A percentile compares a stretch with the other conserved stretches of the same genome.
These are phyloP conservation scores for Saccopteryx leptura DNA, from an alignment of 2,113 vertebrate genomes.

Conservation along the genomic window DNA sequence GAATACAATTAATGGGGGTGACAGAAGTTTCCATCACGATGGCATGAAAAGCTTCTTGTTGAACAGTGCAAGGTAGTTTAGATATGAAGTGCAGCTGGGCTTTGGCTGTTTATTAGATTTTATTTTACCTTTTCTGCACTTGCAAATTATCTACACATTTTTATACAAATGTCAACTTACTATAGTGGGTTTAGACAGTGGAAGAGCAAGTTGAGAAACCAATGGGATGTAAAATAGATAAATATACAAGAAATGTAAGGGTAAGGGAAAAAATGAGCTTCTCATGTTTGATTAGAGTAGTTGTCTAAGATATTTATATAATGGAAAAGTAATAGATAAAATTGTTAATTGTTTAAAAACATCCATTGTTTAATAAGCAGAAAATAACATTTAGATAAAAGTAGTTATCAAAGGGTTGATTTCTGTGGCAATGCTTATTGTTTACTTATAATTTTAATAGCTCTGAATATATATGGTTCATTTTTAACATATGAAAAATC, in stretches of 20 bases:
- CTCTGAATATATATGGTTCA: background rate
- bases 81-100: background rate
- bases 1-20: constrained; percentile 23
- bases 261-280: background rate
- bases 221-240: background rate
- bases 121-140: constrained; percentile 3
- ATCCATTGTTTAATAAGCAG: background rate
- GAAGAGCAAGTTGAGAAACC: background rate
- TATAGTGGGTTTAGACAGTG: background rate
- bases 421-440: background rate
- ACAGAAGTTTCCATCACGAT: constrained; percentile 31
- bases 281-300: background rate
- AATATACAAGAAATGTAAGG: background rate
- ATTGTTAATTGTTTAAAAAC: background rate
- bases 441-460: background rate
- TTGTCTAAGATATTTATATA: background rate
- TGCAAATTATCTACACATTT: constrained; percentile 34
- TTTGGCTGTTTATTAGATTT: constrained; percentile 57
- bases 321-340: background rate
- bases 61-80: background rate
- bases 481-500: background rate
- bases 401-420: background rate
- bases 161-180: constrained; percentile 48
- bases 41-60: background rate
- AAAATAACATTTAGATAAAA: background rate